Conservation (phyloP, 1,140 invertebrate genomes). For the Caenorhabditis elegans region WBcel235 BX284603.4:6295001-6295500, state of each 20-base stretch:
- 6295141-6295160: neutral
- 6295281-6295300: neutral
- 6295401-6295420: neutral
- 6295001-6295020: constrained; percentile 4
- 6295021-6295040: neutral
- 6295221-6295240: constrained; percentile 1
- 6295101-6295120: neutral
- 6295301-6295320: constrained; percentile 7
- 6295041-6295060: neutral
- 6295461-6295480: constrained; percentile 8
- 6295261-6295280: neutral
- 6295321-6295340: neutral
- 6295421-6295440: neutral
- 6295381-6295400: neutral
- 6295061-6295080: neutral
- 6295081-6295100: neutral
- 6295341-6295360: neutral
- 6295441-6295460: neutral
- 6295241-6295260: neutral
- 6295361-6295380: neutral
- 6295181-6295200: constrained; percentile 4
- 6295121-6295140: too few relatives aligned
- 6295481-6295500: neutral
- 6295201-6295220: neutral
- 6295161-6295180: neutral